These are phyloP conservation scores for Tangara arthus DNA, from an alignment of 2,797 vertebrate genomes.

Conservation along the genomic window DNA sequence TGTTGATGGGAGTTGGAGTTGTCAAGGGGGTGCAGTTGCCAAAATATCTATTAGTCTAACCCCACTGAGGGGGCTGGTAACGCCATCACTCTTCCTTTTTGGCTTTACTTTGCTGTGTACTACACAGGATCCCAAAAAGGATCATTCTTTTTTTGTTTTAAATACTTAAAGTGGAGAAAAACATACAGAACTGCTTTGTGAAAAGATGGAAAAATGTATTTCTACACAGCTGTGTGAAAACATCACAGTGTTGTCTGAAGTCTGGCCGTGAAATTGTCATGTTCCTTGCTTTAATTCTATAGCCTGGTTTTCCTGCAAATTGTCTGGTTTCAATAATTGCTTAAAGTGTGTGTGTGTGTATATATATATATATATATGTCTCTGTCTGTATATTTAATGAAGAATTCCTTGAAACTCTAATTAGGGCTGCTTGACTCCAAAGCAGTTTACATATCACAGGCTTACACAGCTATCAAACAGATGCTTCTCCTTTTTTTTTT, in stretches of 20 bases:
- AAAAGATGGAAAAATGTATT: not conserved
- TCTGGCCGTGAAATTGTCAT: not conserved
- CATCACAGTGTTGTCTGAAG: not conserved
- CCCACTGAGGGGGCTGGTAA: not conserved
- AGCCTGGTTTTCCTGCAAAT: not conserved
- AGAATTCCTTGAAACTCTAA: slow-evolving; percentile 28
- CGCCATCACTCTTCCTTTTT: not conserved
- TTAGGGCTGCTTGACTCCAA: slow-evolving; percentile 45
- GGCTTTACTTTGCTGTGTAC: not conserved
- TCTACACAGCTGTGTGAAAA: not conserved
- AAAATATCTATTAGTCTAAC: slow-evolving; percentile 5
- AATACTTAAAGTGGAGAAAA: not conserved
- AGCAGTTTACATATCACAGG: slow-evolving; percentile 36
- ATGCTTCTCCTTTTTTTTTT: slow-evolving; percentile 51
- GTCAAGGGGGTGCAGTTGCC: not conserved
- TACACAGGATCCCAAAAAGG: not conserved
- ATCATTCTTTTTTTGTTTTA: not conserved
- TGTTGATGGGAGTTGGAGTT: not conserved
- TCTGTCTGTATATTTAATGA: slow-evolving; percentile 37
- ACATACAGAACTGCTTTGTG: not conserved
- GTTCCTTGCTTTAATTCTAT: slow-evolving; percentile 13
- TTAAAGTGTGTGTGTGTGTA: rapidly evolving
- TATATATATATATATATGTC: not conserved
- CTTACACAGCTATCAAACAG: slow-evolving; percentile 47
- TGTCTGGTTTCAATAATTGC: not conserved